Percentiles rank a stretch among this genome's conserved stretches.
These are phyloP conservation scores for Lutra lutra DNA, from an alignment of 2,797 vertebrate species.

Conservation along the genomic window DNA sequence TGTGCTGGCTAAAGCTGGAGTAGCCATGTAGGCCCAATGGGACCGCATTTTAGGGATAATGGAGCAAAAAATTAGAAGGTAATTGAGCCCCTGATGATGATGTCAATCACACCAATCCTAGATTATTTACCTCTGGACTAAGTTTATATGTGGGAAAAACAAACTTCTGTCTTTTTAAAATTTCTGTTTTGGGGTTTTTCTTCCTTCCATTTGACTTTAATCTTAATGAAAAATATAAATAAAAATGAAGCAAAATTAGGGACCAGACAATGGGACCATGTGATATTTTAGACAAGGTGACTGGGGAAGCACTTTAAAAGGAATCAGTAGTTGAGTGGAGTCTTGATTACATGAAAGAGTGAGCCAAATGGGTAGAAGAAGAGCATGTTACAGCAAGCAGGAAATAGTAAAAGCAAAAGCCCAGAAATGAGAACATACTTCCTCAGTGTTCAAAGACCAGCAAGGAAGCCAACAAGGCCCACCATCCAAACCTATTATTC, in stretches of 20 bases:
- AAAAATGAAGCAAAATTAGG: neutral
- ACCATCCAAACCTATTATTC: neutral
- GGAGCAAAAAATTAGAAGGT: neutral
- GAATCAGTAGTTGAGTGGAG: neutral
- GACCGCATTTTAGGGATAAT: neutral
- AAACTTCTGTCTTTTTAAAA: neutral
- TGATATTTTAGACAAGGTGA: neutral
- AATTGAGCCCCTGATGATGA: neutral
- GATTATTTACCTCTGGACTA: neutral
- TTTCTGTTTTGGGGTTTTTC: neutral
- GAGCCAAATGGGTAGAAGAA: neutral
- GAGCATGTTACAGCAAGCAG: neutral
- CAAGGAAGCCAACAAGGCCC: neutral
- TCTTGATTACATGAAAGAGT: neutral
- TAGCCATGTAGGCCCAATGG: neutral
- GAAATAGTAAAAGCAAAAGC: neutral
- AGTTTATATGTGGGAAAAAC: neutral
- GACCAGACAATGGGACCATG: neutral
- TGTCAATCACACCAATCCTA: neutral
- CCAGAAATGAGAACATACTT: neutral
- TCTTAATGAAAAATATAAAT: neutral
- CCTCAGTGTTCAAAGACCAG: neutral
- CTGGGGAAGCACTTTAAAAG: neutral
- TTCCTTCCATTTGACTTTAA: neutral
- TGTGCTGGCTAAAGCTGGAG: neutral